Conservation (phyloP, 2,113 vertebrate genomes). For the Paralichthys olivaceus region DNA sequence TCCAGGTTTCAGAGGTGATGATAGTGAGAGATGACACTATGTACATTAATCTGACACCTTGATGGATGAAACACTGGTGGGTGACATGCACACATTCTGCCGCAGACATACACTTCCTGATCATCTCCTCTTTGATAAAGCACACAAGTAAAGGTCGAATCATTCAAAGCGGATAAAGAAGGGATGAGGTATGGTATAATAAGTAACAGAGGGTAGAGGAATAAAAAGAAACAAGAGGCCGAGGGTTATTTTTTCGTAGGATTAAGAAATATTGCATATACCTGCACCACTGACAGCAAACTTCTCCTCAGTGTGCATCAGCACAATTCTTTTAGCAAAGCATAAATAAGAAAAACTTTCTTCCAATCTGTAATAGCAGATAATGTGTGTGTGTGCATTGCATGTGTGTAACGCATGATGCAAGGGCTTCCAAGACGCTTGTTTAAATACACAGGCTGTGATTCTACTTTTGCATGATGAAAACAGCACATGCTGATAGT, state of each 20-base stretch:
- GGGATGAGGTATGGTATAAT: neutral
- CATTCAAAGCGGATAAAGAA: constrained; percentile 38
- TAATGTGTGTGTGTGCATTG: neutral
- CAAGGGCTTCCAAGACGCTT: constrained; percentile 60
- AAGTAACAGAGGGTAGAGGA: constrained; percentile 10
- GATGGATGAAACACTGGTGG: constrained; percentile 66
- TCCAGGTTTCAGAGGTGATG: constrained; percentile 39
- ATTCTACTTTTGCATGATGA: constrained; percentile 29
- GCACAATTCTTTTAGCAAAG: constrained; percentile 54
- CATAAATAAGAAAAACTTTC: constrained; percentile 59
- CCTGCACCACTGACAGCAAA: constrained; percentile 50
- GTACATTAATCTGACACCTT: constrained; percentile 69
- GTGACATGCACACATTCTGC: constrained; percentile 53
- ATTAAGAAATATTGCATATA: constrained; percentile 60
- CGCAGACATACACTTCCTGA: constrained; percentile 50
- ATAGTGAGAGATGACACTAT: constrained; percentile 55
- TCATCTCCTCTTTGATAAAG: constrained; percentile 58
- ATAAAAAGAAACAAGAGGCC: constrained; percentile 32
- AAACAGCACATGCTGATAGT: constrained; percentile 4
- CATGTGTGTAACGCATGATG: constrained; percentile 49
- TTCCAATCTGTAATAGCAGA: neutral
- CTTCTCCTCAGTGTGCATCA: constrained; percentile 50
- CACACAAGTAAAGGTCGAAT: constrained; percentile 54
- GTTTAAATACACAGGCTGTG: constrained; percentile 10
- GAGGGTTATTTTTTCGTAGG: constrained; percentile 44